Conservation (phyloP, 2,888 invertebrate genomes). For the Ormyrus rosae region DNA sequence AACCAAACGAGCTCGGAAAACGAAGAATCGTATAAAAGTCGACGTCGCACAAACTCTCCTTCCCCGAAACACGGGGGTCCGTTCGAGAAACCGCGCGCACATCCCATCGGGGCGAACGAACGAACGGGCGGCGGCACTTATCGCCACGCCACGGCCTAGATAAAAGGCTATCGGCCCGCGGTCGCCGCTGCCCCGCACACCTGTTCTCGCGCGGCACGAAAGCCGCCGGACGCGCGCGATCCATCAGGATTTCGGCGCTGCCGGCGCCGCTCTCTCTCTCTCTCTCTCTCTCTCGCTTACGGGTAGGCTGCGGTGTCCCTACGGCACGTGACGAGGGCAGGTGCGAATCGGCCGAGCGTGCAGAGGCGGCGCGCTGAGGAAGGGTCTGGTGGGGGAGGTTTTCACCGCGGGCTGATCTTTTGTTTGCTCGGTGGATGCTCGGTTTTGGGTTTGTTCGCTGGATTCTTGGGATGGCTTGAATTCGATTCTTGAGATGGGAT, state of each 20-base stretch:
- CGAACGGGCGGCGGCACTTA: constrained; percentile 2
- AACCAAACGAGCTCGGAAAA: too few species aligned
- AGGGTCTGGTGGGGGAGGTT: too few species aligned
- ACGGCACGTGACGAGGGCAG: background rate
- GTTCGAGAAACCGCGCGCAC: constrained; percentile 5
- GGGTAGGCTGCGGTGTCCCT: background rate
- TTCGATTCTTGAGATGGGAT: too few species aligned
- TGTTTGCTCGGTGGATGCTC: too few species aligned
- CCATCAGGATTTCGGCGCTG: constrained; percentile 9
- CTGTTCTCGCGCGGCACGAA: constrained; percentile 13
- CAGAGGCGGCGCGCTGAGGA: too few species aligned
- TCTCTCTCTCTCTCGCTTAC: background rate
- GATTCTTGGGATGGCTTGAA: too few species aligned
- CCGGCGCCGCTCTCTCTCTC: background rate
- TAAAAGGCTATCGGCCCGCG: constrained; percentile 49
- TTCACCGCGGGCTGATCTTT: too few species aligned
- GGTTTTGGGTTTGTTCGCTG: too few species aligned
- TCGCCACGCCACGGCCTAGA: constrained; percentile 37
- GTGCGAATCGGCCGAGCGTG: constrained; percentile 11
- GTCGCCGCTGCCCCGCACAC: constrained; percentile 19
- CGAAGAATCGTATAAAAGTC: too few species aligned
- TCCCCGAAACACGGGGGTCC: background rate
- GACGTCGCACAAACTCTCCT: background rate
- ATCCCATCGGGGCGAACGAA: too few species aligned
- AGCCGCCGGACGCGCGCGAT: constrained; percentile 12